These are phyloP conservation scores for Eurypyga helias DNA, from an alignment of 2,113 vertebrate genomes.

Conservation along the genomic window DNA sequence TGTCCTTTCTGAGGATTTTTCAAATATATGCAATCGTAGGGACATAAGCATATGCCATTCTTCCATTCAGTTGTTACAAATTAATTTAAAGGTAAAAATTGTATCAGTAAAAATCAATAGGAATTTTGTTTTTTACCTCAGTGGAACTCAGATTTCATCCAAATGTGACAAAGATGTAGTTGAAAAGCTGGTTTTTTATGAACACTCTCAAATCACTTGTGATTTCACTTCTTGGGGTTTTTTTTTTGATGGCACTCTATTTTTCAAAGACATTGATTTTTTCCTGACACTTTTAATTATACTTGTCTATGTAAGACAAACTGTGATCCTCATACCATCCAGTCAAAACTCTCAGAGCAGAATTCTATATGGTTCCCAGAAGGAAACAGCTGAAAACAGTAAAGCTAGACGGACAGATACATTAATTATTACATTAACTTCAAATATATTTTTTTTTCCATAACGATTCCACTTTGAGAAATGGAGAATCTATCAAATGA, in stretches of 20 bases:
- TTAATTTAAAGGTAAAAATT: neutral
- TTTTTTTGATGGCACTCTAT: neutral
- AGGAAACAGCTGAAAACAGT: slow-evolving; percentile 3
- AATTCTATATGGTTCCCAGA: neutral
- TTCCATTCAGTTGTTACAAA: neutral
- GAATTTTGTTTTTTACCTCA: neutral
- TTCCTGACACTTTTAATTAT: slow-evolving; percentile 35
- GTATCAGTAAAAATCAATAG: neutral
- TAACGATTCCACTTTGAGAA: neutral
- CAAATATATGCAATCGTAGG: neutral
- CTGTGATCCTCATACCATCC: neutral
- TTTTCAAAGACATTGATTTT: slow-evolving; percentile 40
- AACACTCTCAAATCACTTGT: neutral
- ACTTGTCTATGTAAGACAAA: neutral
- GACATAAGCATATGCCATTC: neutral
- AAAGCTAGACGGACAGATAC: neutral
- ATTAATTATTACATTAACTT: slow-evolving; percentile 18
- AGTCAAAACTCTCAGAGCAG: neutral
- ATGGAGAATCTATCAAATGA: slow-evolving; percentile 12
- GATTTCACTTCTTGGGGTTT: neutral
- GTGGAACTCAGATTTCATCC: neutral
- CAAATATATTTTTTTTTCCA: neutral
- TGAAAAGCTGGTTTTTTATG: neutral
- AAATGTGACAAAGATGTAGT: neutral
- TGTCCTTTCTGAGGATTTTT: neutral